Base-by-base conservation (phyloP, 1,140 invertebrate species). In the Ceratoteleas bidentatus region DNA sequence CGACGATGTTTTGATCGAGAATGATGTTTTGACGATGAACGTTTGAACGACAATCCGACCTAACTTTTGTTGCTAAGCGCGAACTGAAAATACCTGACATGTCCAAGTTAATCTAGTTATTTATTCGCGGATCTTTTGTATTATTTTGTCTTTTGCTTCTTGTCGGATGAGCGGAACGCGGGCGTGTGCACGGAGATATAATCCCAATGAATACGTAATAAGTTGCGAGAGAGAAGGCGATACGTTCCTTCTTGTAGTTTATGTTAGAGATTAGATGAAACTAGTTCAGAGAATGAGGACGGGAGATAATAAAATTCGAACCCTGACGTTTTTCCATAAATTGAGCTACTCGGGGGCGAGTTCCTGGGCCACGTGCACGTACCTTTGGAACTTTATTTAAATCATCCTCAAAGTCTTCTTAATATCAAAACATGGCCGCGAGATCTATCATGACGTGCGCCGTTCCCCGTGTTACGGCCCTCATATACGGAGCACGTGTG, bases 291-390 rank as follows among this genome's bases (percentile, higher is more conserved):
- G 70, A 78, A 78, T 70, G 60, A 83, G 75, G 52, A 78, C 75
- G 74, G 52, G 50, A 73, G 80, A 79, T 83, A 84, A 80, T 80
- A 79, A 80, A 80, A 84, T 77, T 76, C 68, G 58, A 69, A 69
- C 53, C 61, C 40, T 81, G 80, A 85, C 85, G 83, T 88, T 86
- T 86, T 81, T 83, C 84, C 86, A 89, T 88, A 89, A 90, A 90
- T 87, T 87, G 83, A 84, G 83, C 36, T 85, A 83, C 84, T 84
- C 79, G 33, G 66, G 45, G 70, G 10, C 64, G 81, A 86, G 70
- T 81, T 87, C 81, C 83, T 66, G 70, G 57, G 61, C 75, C 60
- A 45, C 74, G 62, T 81, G 61, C 61, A 81, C 79, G 64, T 64
- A 81, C 45, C 76, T 87, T 84, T 73, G 50, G 33, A 62, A 70